Conservation (phyloP, 2,888 invertebrate species). For the Spodoptera littoralis region DNA sequence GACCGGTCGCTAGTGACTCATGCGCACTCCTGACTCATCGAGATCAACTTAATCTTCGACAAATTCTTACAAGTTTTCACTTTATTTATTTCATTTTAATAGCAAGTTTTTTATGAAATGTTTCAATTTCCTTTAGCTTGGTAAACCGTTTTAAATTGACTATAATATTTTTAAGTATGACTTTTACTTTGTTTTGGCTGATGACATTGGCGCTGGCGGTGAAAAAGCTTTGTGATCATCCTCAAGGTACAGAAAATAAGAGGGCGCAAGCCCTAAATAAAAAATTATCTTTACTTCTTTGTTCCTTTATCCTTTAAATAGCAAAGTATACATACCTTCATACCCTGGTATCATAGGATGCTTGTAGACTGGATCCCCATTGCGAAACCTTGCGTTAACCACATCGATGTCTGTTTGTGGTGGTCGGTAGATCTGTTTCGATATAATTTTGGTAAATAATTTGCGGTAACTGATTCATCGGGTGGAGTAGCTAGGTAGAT, state of each 20-base stretch:
- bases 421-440: conserved; percentile 88
- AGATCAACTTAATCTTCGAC: conserved; percentile 48
- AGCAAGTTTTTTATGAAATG: conserved; percentile 14
- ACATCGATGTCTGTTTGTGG: conserved; percentile 90
- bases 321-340: conserved; percentile 86
- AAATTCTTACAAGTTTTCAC: conserved; percentile 42
- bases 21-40: conserved; percentile 65
- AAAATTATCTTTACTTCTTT: no score
- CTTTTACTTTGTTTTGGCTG: no score
- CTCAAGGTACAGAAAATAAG: no score
- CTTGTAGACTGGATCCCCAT: conserved; percentile 91
- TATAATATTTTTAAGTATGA: no score
- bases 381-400: conserved; percentile 90
- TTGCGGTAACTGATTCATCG: no score
- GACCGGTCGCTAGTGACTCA: conserved; percentile 64
- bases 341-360: conserved; percentile 93
- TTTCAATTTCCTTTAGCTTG: background rate
- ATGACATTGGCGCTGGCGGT: no score
- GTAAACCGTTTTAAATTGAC: no score
- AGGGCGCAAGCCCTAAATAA: no score
- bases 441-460: no score
- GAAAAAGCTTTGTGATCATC: no score
- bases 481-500: no score
- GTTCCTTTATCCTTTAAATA: no score
- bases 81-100: conserved; percentile 25